Base-by-base conservation (phyloP, 53 echinoderm and acorn worm genomes). In the Holothuria scabra region DNA sequence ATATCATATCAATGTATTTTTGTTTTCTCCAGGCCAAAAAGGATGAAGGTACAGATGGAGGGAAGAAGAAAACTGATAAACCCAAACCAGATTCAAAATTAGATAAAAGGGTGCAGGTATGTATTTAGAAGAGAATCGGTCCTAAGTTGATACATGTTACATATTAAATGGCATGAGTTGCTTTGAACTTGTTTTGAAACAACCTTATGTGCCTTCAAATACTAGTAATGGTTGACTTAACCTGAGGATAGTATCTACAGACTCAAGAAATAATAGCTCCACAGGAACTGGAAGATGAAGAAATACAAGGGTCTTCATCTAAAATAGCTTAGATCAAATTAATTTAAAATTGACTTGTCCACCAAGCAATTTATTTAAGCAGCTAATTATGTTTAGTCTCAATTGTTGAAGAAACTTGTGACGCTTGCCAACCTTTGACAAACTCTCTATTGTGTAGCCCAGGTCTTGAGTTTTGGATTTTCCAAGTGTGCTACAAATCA, bases 51-150 rank as follows among this genome's bases (percentile, higher is more conserved):
- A 58, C 87, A 37, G 90, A 94, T 30, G 79, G 84, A 66, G 89
- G 72, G 62, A 52, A 60, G 31, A 85, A 84, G 76, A 56, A 91
- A 31, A 75, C 60, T 23, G 87, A 91, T 48, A 86, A 88, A 28
- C 88, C 88, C 33, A 79, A 91, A 55, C 87, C 90, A 30, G 81
- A 82, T 16, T 96, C 96, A 21, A 96, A 94, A 66, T 82, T 96
- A 88, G 96, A 96, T 60, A 87, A 85, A 12, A 89, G 92, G 60
- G 63, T 96, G 35, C 96, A 96, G 89, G 91, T 92, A 79, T 49
- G 72, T 74, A 23, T 25, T 59, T 81, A 34, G 65, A 31, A 4
- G 4, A 28, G 22, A 28, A 31, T 31, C 31, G 16, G 14, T 13
- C 5, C 3, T 12, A 28, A 11, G 65, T 64, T 25, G 26, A 1